Percentiles rank a stretch among this genome's conserved stretches.
These are phyloP conservation scores for Gymnodraco acuticeps DNA, from an alignment of 2,797 vertebrate species.

Conservation along the genomic window DNA sequence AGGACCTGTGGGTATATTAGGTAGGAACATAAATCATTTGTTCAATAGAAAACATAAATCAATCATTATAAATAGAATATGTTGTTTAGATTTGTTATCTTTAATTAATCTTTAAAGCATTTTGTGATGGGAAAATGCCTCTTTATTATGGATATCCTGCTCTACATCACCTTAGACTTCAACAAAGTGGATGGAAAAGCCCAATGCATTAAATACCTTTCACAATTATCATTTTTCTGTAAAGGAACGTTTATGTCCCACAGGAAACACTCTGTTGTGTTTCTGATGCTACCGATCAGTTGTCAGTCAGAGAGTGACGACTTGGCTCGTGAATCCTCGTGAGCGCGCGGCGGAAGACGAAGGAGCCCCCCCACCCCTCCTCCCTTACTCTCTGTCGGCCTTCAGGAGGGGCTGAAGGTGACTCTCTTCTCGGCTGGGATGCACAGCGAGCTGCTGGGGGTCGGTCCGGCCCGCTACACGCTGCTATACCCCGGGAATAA, in stretches of 20 bases:
- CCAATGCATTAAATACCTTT: too few species aligned
- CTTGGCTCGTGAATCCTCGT: slow-evolving; percentile 58
- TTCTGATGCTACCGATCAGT: slow-evolving; percentile 46
- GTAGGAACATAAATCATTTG: too few species aligned
- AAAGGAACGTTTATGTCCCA: neutral
- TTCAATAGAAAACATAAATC: too few species aligned
- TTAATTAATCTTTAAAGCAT: too few species aligned
- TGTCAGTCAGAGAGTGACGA: slow-evolving; percentile 56
- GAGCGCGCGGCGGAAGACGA: slow-evolving; percentile 65
- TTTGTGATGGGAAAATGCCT: too few species aligned
- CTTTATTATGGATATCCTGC: too few species aligned
- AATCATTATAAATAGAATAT: too few species aligned
- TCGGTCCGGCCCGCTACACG: slow-evolving; percentile 44
- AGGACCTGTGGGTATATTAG: too few species aligned
- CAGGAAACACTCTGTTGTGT: neutral
- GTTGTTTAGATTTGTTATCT: too few species aligned
- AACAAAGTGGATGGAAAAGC: too few species aligned
- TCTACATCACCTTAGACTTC: too few species aligned
- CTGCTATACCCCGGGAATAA: slow-evolving; percentile 52
- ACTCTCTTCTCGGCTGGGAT: slow-evolving; percentile 81
- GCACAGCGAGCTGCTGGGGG: slow-evolving; percentile 74
- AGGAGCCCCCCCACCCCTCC: slow-evolving; percentile 50
- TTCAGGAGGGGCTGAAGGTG: slow-evolving; percentile 86
- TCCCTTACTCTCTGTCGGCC: slow-evolving; percentile 57
- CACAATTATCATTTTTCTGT: too few species aligned